A percentile compares a stretch with the other conserved stretches of the same genome.
Evolutionary conservation across 2,797 vertebrate species (phyloP).

Genomic region (Squalus acanthias): DNA sequence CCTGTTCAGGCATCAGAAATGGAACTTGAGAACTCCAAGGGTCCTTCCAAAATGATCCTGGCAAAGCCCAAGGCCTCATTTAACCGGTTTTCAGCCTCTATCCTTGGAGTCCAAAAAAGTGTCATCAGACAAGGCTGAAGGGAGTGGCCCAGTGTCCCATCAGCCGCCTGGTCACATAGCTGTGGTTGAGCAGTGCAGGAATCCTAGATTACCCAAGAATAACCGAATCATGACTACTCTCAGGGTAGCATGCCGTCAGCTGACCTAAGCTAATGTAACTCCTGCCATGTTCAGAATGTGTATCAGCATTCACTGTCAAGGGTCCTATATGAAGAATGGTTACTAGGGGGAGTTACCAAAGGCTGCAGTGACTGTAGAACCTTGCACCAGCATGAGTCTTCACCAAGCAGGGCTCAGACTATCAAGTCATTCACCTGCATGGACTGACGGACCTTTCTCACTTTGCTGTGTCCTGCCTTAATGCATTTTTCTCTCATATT

Average conservation of each 20-base stretch:
- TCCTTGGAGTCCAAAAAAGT: background rate
- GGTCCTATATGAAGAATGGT: background rate
- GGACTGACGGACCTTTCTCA: too few relatives aligned
- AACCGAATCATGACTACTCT: too few relatives aligned
- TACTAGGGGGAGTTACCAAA: background rate
- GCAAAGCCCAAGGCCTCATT: background rate
- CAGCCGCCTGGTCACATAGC: background rate
- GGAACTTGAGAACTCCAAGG: background rate
- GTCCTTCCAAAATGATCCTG: background rate
- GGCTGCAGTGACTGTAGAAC: background rate
- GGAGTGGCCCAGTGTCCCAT: background rate
- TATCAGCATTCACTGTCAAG: background rate
- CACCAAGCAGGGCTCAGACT: too few relatives aligned
- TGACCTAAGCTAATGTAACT: background rate
- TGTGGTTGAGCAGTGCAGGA: too few relatives aligned
- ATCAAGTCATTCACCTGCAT: too few relatives aligned
- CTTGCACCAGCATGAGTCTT: too few relatives aligned
- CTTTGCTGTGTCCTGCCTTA: too few relatives aligned
- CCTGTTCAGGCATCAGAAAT: background rate
- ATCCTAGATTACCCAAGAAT: too few relatives aligned
- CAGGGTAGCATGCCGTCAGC: too few relatives aligned
- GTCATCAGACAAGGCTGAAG: background rate
- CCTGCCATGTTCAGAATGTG: background rate
- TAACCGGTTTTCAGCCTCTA: background rate
- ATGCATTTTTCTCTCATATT: too few relatives aligned